A percentile compares a stretch with the other conserved stretches of the same genome.
phyloP scores from a whole-genome alignment of 1,140 invertebrate species.

The Ephestia elutella region DNA sequence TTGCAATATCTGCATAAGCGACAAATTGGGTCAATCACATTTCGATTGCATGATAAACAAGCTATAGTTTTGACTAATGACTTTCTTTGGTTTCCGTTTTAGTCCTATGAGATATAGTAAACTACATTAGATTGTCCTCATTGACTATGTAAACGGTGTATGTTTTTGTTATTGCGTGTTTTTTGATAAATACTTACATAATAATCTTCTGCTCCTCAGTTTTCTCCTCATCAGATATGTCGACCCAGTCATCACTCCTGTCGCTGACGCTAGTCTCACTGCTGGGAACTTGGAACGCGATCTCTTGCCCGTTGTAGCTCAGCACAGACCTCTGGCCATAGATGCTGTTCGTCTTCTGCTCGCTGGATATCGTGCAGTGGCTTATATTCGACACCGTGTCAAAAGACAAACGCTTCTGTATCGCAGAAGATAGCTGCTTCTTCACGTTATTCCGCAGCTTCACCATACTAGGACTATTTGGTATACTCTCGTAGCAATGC shows the following conservation, averaged over 20 bases:
- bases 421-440: conserved; percentile 45
- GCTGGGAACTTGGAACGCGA: conserved; percentile 65
- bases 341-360: conserved; percentile 80
- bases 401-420: conserved; percentile 60
- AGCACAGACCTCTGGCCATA: conserved; percentile 76
- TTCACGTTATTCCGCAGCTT: conserved; percentile 58
- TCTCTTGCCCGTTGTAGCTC: conserved; percentile 71
- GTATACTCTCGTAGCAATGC: conserved; percentile 77
- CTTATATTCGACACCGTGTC: conserved; percentile 71
- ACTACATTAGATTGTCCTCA: no score
- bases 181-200: conserved; percentile 49
- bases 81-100: no score
- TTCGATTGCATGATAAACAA: conserved; percentile 24
- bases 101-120: no score
- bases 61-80: no score
- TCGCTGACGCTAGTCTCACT: conserved; percentile 72
- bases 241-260: conserved; percentile 80
- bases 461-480: conserved; percentile 66
- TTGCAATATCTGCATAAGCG: neutral
- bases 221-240: conserved; percentile 76
- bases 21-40: conserved; percentile 15
- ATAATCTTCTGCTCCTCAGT: conserved; percentile 65
- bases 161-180: no score
- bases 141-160: no score
- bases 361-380: conserved; percentile 77